Conservation (phyloP, 2,888 invertebrate species). For the Agriopis marginaria region DNA sequence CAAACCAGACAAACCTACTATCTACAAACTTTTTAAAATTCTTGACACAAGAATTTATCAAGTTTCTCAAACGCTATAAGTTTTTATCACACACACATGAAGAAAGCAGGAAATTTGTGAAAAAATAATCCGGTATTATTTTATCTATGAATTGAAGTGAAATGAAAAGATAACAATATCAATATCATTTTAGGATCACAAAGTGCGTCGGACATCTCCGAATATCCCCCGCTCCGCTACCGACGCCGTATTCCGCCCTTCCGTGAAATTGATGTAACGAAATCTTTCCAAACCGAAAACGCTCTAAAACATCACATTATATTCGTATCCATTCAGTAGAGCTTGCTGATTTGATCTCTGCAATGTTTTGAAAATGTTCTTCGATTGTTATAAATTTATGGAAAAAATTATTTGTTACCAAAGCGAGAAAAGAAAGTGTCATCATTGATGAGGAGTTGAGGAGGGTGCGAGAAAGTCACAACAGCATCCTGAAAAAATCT, state of each 20-base stretch:
- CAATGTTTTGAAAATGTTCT: constrained; percentile 1
- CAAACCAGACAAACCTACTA: no score
- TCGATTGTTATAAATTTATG: background rate
- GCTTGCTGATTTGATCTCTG: constrained; percentile 7
- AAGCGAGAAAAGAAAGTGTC: no score
- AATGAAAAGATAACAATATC: constrained; percentile 48
- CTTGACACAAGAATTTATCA: no score
- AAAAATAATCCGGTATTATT: background rate
- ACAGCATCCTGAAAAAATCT: no score
- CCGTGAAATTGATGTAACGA: constrained; percentile 74
- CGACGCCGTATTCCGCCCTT: constrained; percentile 51
- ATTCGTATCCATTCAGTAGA: constrained; percentile 4
- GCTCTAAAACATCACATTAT: constrained; percentile 30
- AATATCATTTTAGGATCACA: constrained; percentile 73
- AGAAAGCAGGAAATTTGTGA: background rate
- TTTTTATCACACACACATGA: no score
- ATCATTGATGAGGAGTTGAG: no score
- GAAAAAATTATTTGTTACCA: no score
- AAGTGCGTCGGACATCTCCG: constrained; percentile 63
- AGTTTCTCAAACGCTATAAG: no score
- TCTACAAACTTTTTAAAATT: no score
- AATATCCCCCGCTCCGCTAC: constrained; percentile 11
- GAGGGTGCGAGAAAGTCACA: no score
- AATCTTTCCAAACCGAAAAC: constrained; percentile 43
- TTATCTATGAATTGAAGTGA: background rate